Base-by-base conservation (phyloP, 1,140 invertebrate species). In the Cryptotermes secundus region DNA sequence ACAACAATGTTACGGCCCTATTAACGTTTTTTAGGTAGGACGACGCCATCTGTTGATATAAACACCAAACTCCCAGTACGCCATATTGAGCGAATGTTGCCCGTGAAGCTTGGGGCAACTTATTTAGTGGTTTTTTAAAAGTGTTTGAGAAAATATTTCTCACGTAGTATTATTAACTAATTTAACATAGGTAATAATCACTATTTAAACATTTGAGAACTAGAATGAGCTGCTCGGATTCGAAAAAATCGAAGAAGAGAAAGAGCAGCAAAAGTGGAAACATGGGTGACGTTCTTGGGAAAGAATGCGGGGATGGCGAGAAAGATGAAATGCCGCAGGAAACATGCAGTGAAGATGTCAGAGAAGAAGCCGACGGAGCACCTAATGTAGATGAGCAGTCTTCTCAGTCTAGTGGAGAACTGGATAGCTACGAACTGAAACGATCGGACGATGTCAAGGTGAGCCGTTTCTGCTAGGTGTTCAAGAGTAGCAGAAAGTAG, bases 211-310 rank as follows among this genome's bases (percentile, higher is more conserved):
- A 35, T 59, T 79, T 80, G 79, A 34, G 49, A 85, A 59, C 49
- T 84, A 87, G 84, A 86, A 87, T 87, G 87, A 87, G 86, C 86
- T 86, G 87, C 83, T 84, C 85, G 85, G 87, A 86, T 85, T 85
- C 85, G 45, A 84, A 86, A 79, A 85, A 84, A 84, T 83, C 84
- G 59, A 85, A 86, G 82, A 86, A 87, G 86, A 72, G 79, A 83
- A 85, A 85, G 79, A 86, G 83, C 86, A 81, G 79, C 83, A 84
- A 86, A 84, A 86, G 83, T 83, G 85, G 85, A 81, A 86, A 86
- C 84, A 90, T 90, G 88, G 88, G 87, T 86, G 89, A 90, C 86
- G 87, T 88, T 87, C 86, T 89, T 16, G 86, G 88, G 19, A 89
- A 88, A 86, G 88, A 88, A 86, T 85, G 84, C 84, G 87, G 86